Percentiles rank a stretch among this genome's conserved stretches.
These are phyloP conservation scores for Drosophila pseudoananassae DNA, from an alignment of 1,140 invertebrate species.

Conservation along the genomic window DNA sequence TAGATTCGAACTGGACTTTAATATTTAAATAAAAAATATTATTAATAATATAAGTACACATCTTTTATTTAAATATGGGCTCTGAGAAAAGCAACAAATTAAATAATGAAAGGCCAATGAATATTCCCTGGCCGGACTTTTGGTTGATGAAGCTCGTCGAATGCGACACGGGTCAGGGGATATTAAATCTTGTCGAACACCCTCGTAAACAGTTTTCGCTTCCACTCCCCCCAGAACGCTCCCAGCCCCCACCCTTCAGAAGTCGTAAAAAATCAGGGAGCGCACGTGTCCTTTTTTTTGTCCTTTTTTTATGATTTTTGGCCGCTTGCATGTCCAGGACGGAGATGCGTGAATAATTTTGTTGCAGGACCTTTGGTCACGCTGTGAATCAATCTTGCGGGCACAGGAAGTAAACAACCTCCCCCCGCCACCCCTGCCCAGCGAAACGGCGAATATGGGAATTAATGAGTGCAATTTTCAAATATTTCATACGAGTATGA, in stretches of 20 bases:
- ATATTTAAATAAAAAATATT: background rate
- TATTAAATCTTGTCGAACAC: slow-evolving; percentile 49
- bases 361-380: slow-evolving; percentile 78
- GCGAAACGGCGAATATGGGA: slow-evolving; percentile 23
- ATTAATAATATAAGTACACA: background rate
- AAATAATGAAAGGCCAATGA: slow-evolving; percentile 19
- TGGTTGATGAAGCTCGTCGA: slow-evolving; percentile 23
- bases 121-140: slow-evolving; percentile 27
- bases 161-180: slow-evolving; percentile 38
- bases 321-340: slow-evolving; percentile 62
- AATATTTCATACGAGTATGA: slow-evolving; percentile 43
- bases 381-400: slow-evolving; percentile 83
- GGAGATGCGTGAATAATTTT: slow-evolving; percentile 77
- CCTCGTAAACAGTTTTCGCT: slow-evolving; percentile 35
- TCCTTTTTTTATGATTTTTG: slow-evolving; percentile 39
- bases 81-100: background rate
- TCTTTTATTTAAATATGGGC: too few species aligned
- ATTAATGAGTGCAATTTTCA: slow-evolving; percentile 61
- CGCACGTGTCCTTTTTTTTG: slow-evolving; percentile 50
- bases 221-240: background rate
- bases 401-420: slow-evolving; percentile 63
- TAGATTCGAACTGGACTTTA: background rate
- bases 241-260: background rate
- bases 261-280: slow-evolving; percentile 57
- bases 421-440: slow-evolving; percentile 1